These are phyloP conservation scores for Globia sparganii DNA, from an alignment of 2,888 invertebrate species.

Conservation along the genomic window DNA sequence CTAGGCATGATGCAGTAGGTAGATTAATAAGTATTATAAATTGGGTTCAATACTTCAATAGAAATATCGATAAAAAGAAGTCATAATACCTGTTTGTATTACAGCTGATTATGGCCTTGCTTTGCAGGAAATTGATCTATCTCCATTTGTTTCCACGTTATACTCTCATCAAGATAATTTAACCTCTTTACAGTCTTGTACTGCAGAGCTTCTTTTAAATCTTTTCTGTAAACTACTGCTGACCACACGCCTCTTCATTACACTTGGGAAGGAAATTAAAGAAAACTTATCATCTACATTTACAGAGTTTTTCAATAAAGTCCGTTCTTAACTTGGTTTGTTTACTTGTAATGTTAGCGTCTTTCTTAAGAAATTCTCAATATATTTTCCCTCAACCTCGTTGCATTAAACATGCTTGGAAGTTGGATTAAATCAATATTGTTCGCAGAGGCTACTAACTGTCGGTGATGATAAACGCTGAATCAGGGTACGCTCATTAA, in stretches of 20 bases:
- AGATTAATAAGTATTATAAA: background rate
- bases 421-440: constrained; percentile 60
- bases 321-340: background rate
- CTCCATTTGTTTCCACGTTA: background rate
- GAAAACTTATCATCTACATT: constrained; percentile 5
- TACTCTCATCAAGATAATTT: background rate
- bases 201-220: background rate
- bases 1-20: too few species aligned
- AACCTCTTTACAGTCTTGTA: background rate
- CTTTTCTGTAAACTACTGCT: background rate
- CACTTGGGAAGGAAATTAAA: constrained; percentile 1
- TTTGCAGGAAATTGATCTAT: background rate
- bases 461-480: constrained; percentile 68
- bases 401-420: constrained; percentile 48
- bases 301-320: constrained; percentile 22
- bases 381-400: constrained; percentile 12
- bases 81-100: background rate
- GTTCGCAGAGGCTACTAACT: constrained; percentile 59
- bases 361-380: background rate
- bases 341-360: background rate
- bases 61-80: background rate
- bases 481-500: constrained; percentile 70
- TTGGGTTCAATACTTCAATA: too few species aligned
- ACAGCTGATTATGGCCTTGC: background rate
- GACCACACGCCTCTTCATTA: background rate